Conservation (phyloP, 2,888 invertebrate species). For the Encarsia formosa region DNA sequence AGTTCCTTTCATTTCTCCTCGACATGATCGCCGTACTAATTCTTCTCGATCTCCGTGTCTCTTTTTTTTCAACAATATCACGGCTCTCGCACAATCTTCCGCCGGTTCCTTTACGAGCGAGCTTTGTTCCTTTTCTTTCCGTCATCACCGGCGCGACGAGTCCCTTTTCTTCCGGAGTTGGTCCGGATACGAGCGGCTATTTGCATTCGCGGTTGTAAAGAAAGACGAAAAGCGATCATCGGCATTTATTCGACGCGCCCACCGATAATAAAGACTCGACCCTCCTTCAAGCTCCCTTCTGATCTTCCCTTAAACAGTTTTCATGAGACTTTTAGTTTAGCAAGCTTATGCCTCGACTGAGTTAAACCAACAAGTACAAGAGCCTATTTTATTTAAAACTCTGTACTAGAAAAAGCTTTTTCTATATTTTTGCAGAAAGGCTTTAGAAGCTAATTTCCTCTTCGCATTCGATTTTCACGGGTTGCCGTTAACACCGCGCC, state of each 20-base stretch:
- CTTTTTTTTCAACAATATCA: background rate
- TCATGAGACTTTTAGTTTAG: slow-evolving; percentile 20
- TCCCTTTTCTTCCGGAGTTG: slow-evolving; percentile 25
- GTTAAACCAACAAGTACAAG: too few relatives aligned
- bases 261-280: slow-evolving; percentile 41
- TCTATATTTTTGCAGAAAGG: background rate
- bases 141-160: background rate
- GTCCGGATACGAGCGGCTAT: slow-evolving; percentile 45
- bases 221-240: slow-evolving; percentile 41
- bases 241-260: slow-evolving; percentile 33
- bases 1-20: slow-evolving; percentile 9
- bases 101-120: slow-evolving; percentile 13
- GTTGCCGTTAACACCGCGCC: slow-evolving; percentile 39
- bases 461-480: slow-evolving; percentile 47
- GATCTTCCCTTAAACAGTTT: background rate
- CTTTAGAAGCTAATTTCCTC: slow-evolving; percentile 49
- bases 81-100: background rate
- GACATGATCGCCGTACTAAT: too few relatives aligned
- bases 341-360: too few relatives aligned
- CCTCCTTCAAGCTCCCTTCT: background rate
- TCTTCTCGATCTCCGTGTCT: slow-evolving; percentile 17
- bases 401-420: background rate
- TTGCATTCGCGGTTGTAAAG: slow-evolving; percentile 49
- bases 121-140: slow-evolving; percentile 22
- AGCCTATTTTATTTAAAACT: background rate